Evolutionary conservation across 2,888 invertebrate genomes (phyloP).

Genomic region (Andrena bucephala): DNA sequence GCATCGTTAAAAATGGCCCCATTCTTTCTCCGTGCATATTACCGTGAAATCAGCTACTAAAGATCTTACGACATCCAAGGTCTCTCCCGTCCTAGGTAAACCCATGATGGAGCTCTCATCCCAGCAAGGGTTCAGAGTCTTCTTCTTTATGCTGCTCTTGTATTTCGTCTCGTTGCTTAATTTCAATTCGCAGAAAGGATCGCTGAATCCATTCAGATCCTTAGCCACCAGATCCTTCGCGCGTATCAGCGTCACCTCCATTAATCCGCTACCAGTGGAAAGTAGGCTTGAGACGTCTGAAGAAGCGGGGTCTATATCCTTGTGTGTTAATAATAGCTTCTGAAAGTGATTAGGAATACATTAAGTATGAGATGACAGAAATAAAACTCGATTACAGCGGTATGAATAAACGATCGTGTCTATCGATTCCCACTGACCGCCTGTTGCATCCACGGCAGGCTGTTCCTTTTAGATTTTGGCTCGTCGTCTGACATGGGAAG

Average conservation of each 20-base stretch:
- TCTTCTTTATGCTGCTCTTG: slow-evolving; percentile 86
- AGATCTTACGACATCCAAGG: slow-evolving; percentile 85
- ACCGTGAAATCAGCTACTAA: background rate
- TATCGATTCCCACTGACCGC: slow-evolving; percentile 74
- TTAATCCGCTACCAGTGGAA: slow-evolving; percentile 84
- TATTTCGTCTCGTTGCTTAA: slow-evolving; percentile 85
- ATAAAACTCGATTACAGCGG: background rate
- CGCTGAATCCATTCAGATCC: slow-evolving; percentile 87
- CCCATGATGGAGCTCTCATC: slow-evolving; percentile 86
- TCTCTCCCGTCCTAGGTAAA: slow-evolving; percentile 83
- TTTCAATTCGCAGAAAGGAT: slow-evolving; percentile 86
- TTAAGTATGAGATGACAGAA: background rate
- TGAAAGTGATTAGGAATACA: slow-evolving; percentile 59
- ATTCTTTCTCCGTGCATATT: background rate
- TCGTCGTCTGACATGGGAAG: slow-evolving; percentile 77
- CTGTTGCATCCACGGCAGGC: slow-evolving; percentile 84
- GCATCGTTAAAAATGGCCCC: background rate
- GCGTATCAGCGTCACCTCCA: slow-evolving; percentile 85
- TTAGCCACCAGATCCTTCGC: slow-evolving; percentile 86
- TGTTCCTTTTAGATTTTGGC: slow-evolving; percentile 81
- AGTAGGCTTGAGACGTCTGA: slow-evolving; percentile 83
- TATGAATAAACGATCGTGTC: slow-evolving; percentile 21
- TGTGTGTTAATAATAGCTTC: slow-evolving; percentile 81
- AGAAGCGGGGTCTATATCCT: slow-evolving; percentile 78
- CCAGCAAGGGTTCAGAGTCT: slow-evolving; percentile 86